A percentile compares a stretch with the other conserved stretches of the same genome.
Conservation (phyloP, 2,797 vertebrate species). For the Carcharodon carcharias region DNA sequence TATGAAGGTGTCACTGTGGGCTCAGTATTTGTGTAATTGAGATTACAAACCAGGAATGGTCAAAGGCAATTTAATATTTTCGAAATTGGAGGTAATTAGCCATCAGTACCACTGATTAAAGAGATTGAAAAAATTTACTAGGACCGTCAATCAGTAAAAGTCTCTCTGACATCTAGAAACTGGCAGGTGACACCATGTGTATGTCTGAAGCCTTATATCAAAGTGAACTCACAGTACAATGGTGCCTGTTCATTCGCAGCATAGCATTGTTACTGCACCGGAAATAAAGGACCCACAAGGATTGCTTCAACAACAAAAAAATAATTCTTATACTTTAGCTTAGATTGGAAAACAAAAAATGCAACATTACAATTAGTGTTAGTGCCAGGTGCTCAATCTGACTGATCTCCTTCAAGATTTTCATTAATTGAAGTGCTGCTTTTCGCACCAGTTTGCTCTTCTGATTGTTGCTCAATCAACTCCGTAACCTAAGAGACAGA, state of each 20-base stretch:
- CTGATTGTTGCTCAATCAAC: background rate
- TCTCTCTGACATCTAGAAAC: background rate
- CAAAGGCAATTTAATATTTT: background rate
- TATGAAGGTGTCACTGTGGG: background rate
- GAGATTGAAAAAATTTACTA: background rate
- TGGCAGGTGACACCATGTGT: background rate
- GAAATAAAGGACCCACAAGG: background rate
- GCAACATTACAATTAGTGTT: background rate
- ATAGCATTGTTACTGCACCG: background rate
- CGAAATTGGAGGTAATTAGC: background rate
- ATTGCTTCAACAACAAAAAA: background rate
- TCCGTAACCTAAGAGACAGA: background rate
- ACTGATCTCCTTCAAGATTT: background rate
- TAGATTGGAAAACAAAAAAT: background rate
- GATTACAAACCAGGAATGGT: background rate
- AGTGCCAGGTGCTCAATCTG: background rate
- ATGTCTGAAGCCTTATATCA: background rate
- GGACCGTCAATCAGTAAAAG: background rate
- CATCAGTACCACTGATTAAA: background rate
- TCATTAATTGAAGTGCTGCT: background rate
- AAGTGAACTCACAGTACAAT: background rate
- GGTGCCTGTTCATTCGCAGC: background rate
- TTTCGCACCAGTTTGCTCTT: background rate
- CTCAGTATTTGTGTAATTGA: background rate
- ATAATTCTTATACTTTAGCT: background rate